Evolutionary conservation across 2,888 invertebrate species (phyloP), one percentile per base, ranked within the genome.

Genomic region (Chymomyza caudatula): DNA sequence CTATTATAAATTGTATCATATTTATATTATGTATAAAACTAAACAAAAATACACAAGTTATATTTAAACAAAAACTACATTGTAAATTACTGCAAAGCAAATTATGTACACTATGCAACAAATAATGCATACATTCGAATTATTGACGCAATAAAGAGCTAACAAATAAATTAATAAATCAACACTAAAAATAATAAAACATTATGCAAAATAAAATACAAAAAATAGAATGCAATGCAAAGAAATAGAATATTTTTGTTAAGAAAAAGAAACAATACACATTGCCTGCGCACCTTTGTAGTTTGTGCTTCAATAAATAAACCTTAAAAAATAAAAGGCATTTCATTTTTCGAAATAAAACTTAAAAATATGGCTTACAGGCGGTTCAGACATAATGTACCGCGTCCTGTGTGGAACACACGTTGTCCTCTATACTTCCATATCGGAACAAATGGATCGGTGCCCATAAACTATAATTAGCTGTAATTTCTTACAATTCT

Each of bases 251-350:
- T 51, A 19, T 51, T 51, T 22, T 51, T 22, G 20, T 51, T 51
- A 15, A 17, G 17, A 19, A 60, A 20, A 17, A 60, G 61, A 43
- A 69, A 64, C 56, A 69, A 76, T 59, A 60, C 43, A 60, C 23
- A 65, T 49, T 59, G 47, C 66, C 69, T 74, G 70, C 76, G 79
- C 84, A 79, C 78, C 65, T 77, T 66, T 69, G 84, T 83, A 79
- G 78, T 69, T 77, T 72, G 74, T 72, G 79, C 74, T 76, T 80
- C n/a, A 55, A 37, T 20, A 55, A 29, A 55, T 15, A 55, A 29
- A 55, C 29, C 37, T 54, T 15, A 44, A 1, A 15, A 44, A 44
- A 47, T 6, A 47, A 47, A 47, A 47, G 3, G 25, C 1, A 44
- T 44, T 44, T 44, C 13, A 44, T 44, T 44, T 44, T 43, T 43